Base-by-base conservation (phyloP, 2,888 invertebrate species). In the Habrosyne pyritoides region DNA sequence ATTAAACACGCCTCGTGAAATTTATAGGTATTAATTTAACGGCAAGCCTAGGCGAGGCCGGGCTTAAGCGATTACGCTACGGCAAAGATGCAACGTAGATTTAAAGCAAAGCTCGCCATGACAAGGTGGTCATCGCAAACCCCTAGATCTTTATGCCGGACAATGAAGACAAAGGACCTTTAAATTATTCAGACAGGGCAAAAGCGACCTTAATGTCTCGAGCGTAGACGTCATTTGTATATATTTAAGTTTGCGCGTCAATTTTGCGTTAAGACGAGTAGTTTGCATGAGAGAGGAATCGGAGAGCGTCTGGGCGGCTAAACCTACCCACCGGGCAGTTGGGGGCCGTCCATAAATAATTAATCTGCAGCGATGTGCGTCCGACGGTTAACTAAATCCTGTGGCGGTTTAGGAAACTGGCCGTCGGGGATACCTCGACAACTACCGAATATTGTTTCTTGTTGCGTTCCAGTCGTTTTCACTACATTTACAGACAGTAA, bases 81-180 rank as follows among this genome's bases (percentile, higher is more conserved):
- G 79, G 83, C 89, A 84, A 89, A 89, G 89, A 89, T 90, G 91
- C 91, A 93, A 83, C 87, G 90, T 87, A 89, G 92, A 87, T 89
- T 90, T 89, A 86, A 76, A 79, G 77, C 79, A 83, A 86, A 89
- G 89, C 92, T 84, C 67, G 83, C 84, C 90, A 86, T 90, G 91
- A 90, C 91, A 90, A 90, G 91, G 90, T 90, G 92, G 92, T 92
- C 92, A 92, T 89, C 88, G 83, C 86, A 86, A 88, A 75, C 84
- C 90, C 89, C 82, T 67, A 86, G 85, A 90, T 89, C 89, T 87
- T 87, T 84, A 77, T 74, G 71, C 83, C 82, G 88, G 89, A 88
- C 89, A 86, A 85, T 83, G 83, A 84, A 90, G 88, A 91, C 91
- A 91, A 91, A 91, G 89, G 90, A 83, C 79, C 77, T 77, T 80